A percentile compares a stretch with the other conserved stretches of the same genome.
Evolutionary conservation across 2,797 vertebrate species (phyloP).

Genomic region (Enteromius mattozi): DNA sequence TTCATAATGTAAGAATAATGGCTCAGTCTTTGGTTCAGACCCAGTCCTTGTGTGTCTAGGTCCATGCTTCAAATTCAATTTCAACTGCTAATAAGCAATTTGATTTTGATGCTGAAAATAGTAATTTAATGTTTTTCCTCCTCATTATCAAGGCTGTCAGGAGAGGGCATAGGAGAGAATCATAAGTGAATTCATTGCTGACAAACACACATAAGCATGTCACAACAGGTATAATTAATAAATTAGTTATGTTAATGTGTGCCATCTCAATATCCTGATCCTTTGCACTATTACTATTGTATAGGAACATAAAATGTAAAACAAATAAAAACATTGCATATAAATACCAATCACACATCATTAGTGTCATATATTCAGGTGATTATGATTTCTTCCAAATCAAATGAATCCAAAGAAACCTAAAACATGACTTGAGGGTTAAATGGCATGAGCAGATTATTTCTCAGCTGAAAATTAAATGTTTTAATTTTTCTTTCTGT

Average conservation of each 20-base stretch:
- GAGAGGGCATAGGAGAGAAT: not conserved
- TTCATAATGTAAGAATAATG: constrained; percentile 37
- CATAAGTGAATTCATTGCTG: not conserved
- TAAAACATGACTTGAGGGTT: not conserved
- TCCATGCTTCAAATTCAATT: constrained; percentile 31
- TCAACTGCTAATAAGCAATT: constrained; percentile 20
- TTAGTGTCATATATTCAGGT: not conserved
- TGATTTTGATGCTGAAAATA: constrained; percentile 21
- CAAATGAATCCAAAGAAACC: not conserved
- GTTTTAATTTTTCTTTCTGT: not conserved
- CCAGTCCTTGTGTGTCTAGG: not conserved
- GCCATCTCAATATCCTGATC: not conserved
- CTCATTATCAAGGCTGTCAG: constrained; percentile 16
- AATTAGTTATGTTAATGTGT: not conserved
- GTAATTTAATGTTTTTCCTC: not conserved
- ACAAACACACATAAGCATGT: not conserved
- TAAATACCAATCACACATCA: not conserved
- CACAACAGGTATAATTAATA: not conserved
- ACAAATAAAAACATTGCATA: too few species aligned
- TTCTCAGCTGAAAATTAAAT: not conserved
- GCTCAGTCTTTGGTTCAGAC: constrained; percentile 18
- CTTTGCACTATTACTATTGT: too few species aligned
- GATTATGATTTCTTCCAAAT: too few species aligned
- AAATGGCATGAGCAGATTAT: not conserved
- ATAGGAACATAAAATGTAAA: not conserved